Base-by-base conservation (phyloP, 2,888 invertebrate genomes). In the Agrilus cyanescens region DNA sequence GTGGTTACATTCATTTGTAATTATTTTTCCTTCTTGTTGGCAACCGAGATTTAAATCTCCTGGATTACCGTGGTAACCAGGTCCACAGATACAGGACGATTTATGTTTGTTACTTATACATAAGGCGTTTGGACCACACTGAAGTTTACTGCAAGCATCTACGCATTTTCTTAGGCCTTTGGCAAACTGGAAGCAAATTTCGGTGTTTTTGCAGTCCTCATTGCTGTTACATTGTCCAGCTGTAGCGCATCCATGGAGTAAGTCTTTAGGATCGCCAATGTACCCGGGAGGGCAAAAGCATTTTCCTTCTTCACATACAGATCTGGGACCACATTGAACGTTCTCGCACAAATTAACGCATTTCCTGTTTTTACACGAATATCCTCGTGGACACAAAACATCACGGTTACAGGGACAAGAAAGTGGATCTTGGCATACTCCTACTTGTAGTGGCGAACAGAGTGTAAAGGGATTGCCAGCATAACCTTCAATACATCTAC, bases 71-170 rank as follows among this genome's bases (percentile, higher is more conserved):
- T 73, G 68, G 60, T 80, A 88, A 1, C 86, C 87, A 47, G 87
- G 83, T 16, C 82, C 74, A 59, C 93, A 93, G 46, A 90, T 80
- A 59, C 91, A 93, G 29, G 85, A 80, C 1, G 90, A 86, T 48
- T 84, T 76, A 63, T 91, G 91, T 57, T 83, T 82, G 56, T 86
- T 80, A 12, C 85, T 80, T 6, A 89, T 77, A 60, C 91, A 91
- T 1, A 89, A 65, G 3, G 91, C 89, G 63, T 91, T 91, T 0
- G 90, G 89, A 10, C 91, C 91, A 60, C 91, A 91, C 56, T 89
- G 88, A 29, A 86, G 72, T 67, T 87, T 87, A 49, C 82, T 81
- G 58, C 91, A 93, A 0, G 85, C 85, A 60, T 90, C 88, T 3
- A 88, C 80, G 63, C 90, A 91, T 65, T 85, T 85, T 41, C 90